A percentile compares a stretch with the other conserved stretches of the same genome.
These are phyloP conservation scores for Archocentrus centrarchus DNA, from an alignment of 2,113 vertebrate genomes.

Conservation along the genomic window DNA sequence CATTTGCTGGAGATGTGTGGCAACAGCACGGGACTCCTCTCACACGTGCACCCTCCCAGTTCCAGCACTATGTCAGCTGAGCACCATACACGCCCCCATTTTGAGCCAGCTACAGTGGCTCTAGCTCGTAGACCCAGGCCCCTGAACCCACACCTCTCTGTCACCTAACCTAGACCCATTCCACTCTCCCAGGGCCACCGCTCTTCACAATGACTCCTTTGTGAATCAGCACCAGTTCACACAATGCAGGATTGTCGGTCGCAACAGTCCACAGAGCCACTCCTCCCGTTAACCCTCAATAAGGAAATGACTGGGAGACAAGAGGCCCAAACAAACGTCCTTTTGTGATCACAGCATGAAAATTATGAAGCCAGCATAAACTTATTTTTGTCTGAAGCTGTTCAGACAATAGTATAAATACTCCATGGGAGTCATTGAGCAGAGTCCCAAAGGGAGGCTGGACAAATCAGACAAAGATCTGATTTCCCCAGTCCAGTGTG, in stretches of 20 bases:
- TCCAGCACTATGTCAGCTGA: slow-evolving; percentile 20
- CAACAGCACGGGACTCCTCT: slow-evolving; percentile 42
- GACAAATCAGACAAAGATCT: slow-evolving; percentile 49
- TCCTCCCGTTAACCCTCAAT: slow-evolving; percentile 65
- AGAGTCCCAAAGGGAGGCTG: slow-evolving; percentile 22
- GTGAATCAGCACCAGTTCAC: slow-evolving; percentile 69
- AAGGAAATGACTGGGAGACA: slow-evolving; percentile 69
- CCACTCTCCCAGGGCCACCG: slow-evolving; percentile 58
- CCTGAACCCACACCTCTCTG: slow-evolving; percentile 63
- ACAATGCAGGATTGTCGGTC: slow-evolving; percentile 79
- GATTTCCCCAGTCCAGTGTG: slow-evolving; percentile 20
- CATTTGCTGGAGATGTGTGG: slow-evolving; percentile 7
- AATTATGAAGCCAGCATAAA: slow-evolving; percentile 68
- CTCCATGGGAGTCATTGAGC: slow-evolving; percentile 44
- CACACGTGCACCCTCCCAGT: slow-evolving; percentile 44
- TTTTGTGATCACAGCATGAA: slow-evolving; percentile 66
- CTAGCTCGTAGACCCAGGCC: slow-evolving; percentile 62
- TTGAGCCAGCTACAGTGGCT: slow-evolving; percentile 25
- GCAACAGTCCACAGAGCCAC: slow-evolving; percentile 64
- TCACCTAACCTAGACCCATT: slow-evolving; percentile 68
- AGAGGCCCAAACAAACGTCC: slow-evolving; percentile 67
- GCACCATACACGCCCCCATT: slow-evolving; percentile 16
- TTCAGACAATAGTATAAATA: slow-evolving; percentile 54
- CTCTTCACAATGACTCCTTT: slow-evolving; percentile 77
- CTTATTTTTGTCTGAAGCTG: slow-evolving; percentile 59